A percentile compares a stretch with the other conserved stretches of the same genome.
phyloP scores from a whole-genome alignment of 2,888 invertebrate genomes.

The Tinea trinotella region DNA sequence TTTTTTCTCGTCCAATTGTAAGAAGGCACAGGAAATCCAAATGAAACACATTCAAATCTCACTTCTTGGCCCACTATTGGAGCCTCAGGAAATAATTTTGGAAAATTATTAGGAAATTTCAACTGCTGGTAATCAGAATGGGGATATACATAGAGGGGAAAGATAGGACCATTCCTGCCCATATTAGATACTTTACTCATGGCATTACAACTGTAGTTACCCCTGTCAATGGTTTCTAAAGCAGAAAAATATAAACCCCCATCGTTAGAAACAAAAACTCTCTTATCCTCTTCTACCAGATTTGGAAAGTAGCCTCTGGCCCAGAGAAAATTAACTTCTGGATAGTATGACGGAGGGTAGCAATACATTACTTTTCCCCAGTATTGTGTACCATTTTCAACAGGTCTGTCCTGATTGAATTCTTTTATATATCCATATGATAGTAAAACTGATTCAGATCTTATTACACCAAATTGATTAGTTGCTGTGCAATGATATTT shows the following conservation, averaged over 20 bases:
- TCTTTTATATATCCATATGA: constrained; percentile 93
- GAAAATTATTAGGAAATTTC: constrained; percentile 95
- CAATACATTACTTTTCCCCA: constrained; percentile 95
- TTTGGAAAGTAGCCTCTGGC: constrained; percentile 90
- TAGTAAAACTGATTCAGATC: constrained; percentile 89
- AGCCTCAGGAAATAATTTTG: constrained; percentile 95
- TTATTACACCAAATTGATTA: constrained; percentile 90
- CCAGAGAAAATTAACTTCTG: constrained; percentile 92
- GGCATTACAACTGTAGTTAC: constrained; percentile 93
- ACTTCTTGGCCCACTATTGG: constrained; percentile 93
- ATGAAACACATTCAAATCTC: constrained; percentile 93
- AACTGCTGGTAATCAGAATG: constrained; percentile 92
- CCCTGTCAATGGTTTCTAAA: constrained; percentile 90
- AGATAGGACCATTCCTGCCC: constrained; percentile 92
- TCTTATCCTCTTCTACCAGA: constrained; percentile 92
- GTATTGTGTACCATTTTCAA: constrained; percentile 89
- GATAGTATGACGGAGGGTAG: constrained; percentile 94
- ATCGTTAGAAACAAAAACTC: constrained; percentile 94
- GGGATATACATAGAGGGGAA: constrained; percentile 84
- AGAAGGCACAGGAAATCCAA: constrained; percentile 94
- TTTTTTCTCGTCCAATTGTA: constrained; percentile 93
- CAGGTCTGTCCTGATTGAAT: constrained; percentile 89
- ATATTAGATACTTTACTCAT: constrained; percentile 89
- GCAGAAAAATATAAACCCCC: constrained; percentile 96
- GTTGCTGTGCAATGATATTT: constrained; percentile 92